These are phyloP conservation scores for Enteromius unitaeniatus DNA, from an alignment of 2,797 vertebrate species.

Conservation along the genomic window DNA sequence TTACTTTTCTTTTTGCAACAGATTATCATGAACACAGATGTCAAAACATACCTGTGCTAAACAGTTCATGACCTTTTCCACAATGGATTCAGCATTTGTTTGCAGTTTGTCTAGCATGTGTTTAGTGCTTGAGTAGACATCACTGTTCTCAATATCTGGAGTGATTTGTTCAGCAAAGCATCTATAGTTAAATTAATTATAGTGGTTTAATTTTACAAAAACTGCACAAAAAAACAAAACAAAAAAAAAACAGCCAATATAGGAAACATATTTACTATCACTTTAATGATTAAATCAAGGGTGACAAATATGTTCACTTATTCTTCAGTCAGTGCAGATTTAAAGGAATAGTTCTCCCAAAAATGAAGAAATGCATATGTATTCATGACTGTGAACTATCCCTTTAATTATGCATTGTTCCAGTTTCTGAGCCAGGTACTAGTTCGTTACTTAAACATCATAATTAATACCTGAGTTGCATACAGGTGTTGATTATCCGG, in stretches of 20 bases:
- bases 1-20: neutral
- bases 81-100: constrained; percentile 26
- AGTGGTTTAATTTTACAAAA: neutral
- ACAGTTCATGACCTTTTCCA: constrained; percentile 33
- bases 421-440: neutral
- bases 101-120: constrained; percentile 57
- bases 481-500: constrained; percentile 66
- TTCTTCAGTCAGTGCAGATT: neutral
- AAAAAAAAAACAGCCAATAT: neutral
- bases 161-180: constrained; percentile 19
- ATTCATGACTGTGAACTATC: too few relatives aligned
- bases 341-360: neutral
- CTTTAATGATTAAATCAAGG: neutral
- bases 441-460: neutral
- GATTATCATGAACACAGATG: neutral
- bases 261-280: neutral
- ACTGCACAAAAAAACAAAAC: too few relatives aligned
- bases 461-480: constrained; percentile 62
- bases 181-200: constrained; percentile 57
- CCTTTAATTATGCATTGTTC: neutral
- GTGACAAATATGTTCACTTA: neutral
- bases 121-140: neutral
- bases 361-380: too few relatives aligned
- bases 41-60: constrained; percentile 58
- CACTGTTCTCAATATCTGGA: neutral